These are phyloP conservation scores for Pemphredon lugubris DNA, from an alignment of 2,888 invertebrate genomes.

Conservation along the genomic window DNA sequence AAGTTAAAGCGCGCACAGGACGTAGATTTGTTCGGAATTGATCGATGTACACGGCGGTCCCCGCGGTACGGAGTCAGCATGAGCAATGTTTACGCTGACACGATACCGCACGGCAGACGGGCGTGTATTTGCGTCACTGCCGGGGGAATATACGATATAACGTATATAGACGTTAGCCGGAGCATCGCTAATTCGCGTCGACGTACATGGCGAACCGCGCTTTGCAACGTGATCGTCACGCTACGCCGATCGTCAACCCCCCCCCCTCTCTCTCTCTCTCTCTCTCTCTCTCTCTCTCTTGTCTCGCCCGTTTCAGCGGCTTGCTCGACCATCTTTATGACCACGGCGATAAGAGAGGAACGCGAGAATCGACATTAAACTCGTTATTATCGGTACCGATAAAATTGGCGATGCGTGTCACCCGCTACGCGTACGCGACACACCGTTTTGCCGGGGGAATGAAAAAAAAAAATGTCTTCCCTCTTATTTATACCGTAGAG, in stretches of 20 bases:
- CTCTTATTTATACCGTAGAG: slow-evolving; percentile 25
- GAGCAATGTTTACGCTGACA: slow-evolving; percentile 53
- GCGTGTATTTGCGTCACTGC: slow-evolving; percentile 45
- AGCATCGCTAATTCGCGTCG: slow-evolving; percentile 68
- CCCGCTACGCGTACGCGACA: not conserved
- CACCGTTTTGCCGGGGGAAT: no score
- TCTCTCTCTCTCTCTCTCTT: no score
- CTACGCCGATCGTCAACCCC: slow-evolving; percentile 44
- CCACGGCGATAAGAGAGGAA: slow-evolving; percentile 46
- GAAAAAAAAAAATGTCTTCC: slow-evolving; percentile 35
- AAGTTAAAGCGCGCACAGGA: not conserved
- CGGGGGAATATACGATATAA: slow-evolving; percentile 41
- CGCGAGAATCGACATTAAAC: slow-evolving; percentile 50
- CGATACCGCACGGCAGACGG: slow-evolving; percentile 39
- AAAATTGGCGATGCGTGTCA: slow-evolving; percentile 33
- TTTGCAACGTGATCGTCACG: slow-evolving; percentile 46
- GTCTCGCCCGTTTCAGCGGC: slow-evolving; percentile 41
- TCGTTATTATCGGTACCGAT: slow-evolving; percentile 49
- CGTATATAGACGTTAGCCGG: slow-evolving; percentile 54
- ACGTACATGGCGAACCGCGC: slow-evolving; percentile 13
- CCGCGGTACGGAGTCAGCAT: slow-evolving; percentile 36
- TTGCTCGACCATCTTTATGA: slow-evolving; percentile 45
- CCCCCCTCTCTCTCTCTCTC: no score
- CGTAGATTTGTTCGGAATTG: slow-evolving; percentile 22
- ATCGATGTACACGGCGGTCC: slow-evolving; percentile 34